Conservation (phyloP, 2,113 vertebrate species). For the Platanista minor region DNA sequence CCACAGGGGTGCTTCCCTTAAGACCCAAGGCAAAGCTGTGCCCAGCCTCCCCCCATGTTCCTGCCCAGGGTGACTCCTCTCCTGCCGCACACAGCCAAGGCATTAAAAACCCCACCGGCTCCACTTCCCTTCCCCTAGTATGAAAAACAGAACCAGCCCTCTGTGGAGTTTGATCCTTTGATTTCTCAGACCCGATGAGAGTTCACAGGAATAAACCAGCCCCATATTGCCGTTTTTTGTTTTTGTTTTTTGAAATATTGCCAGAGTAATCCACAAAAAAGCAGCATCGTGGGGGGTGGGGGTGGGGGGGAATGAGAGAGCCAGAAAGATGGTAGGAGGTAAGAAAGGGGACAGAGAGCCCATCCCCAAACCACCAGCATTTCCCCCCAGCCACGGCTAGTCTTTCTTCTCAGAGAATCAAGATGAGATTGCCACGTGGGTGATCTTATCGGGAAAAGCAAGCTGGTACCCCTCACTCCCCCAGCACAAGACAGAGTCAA, state of each 20-base stretch:
- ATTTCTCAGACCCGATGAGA: slow-evolving; percentile 33
- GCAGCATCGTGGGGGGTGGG: accelerated
- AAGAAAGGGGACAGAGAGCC: not conserved
- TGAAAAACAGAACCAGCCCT: slow-evolving; percentile 2
- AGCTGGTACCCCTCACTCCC: slow-evolving; percentile 1
- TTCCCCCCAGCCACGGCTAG: not conserved
- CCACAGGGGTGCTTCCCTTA: not conserved
- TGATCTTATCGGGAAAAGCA: slow-evolving; percentile 25
- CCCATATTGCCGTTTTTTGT: not conserved
- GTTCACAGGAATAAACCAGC: slow-evolving; percentile 15
- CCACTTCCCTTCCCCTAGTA: not conserved
- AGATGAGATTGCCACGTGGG: not conserved
- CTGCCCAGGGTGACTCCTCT: not conserved
- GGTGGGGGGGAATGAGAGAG: not conserved
- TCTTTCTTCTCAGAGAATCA: not conserved
- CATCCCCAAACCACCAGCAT: not conserved
- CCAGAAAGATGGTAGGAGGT: not conserved
- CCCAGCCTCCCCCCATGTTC: not conserved
- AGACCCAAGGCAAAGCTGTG: not conserved
- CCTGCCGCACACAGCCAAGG: not conserved
- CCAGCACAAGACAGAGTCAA: not conserved
- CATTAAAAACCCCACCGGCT: not conserved
- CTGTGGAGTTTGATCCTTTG: not conserved
- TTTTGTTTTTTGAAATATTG: slow-evolving; percentile 45
- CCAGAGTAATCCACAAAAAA: slow-evolving; percentile 19